These are phyloP conservation scores for Sapayoa aenigma DNA, from an alignment of 2,113 vertebrate genomes.

Conservation along the genomic window DNA sequence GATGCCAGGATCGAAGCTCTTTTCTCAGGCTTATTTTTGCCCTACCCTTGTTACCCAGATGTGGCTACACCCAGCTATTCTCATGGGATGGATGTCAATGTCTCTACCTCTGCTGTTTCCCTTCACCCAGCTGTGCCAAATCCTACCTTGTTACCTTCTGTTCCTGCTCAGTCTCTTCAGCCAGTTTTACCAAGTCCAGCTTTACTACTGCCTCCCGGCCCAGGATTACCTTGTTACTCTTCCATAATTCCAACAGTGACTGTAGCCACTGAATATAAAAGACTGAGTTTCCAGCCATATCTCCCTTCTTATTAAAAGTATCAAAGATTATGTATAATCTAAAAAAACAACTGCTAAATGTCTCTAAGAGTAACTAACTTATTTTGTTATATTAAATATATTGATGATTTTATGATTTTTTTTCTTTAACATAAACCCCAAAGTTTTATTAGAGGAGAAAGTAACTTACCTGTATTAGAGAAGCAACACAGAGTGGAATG, in stretches of 20 bases:
- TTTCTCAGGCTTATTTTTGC: slow-evolving; percentile 54
- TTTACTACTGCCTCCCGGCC: background rate
- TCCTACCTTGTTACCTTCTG: background rate
- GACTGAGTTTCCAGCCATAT: background rate
- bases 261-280: background rate
- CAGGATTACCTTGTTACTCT: background rate
- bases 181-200: background rate
- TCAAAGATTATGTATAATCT: background rate
- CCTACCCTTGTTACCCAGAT: slow-evolving; percentile 21
- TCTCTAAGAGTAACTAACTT: background rate
- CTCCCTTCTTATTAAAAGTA: slow-evolving; percentile 20
- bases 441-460: background rate
- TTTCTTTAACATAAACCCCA: background rate
- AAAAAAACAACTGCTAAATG: background rate
- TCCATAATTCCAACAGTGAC: background rate
- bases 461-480: background rate
- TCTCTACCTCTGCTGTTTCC: background rate
- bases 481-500: background rate
- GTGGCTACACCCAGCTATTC: background rate
- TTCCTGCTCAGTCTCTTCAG: slow-evolving; percentile 18
- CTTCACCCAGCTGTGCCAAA: background rate
- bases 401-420: background rate
- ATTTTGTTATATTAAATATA: background rate
- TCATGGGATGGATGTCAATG: background rate
- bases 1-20: slow-evolving; percentile 74